Percentiles rank a stretch among this genome's conserved stretches.
phyloP scores from a whole-genome alignment of 2,888 invertebrate species.

The Mimas tiliae region DNA sequence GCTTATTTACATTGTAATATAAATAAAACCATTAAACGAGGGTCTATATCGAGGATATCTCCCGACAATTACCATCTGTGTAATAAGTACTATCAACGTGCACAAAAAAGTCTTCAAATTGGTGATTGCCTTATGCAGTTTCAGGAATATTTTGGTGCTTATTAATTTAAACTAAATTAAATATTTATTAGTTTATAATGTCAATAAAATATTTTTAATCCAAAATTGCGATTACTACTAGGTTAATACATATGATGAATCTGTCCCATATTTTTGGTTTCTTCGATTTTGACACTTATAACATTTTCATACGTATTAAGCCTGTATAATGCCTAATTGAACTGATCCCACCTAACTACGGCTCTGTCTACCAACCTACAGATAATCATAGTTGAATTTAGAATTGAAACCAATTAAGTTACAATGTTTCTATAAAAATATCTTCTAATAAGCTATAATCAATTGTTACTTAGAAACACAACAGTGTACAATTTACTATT shows the following conservation, averaged over 20 bases:
- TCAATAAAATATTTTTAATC: background rate
- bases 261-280: no score
- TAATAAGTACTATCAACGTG: background rate
- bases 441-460: background rate
- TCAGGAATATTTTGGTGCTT: background rate
- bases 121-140: background rate
- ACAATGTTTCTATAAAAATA: slow-evolving; percentile 8
- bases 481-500: background rate
- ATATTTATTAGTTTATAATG: background rate
- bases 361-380: background rate
- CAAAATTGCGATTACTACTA: background rate
- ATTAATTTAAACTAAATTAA: background rate
- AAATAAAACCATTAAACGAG: no score
- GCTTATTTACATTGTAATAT: no score
- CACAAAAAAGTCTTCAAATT: background rate
- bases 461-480: background rate
- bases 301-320: background rate
- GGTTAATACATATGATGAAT: no score
- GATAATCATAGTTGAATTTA: no score
- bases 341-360: background rate
- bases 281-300: no score
- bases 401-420: background rate
- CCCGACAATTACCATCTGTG: no score
- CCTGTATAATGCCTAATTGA: no score
- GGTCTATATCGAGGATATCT: no score